Base-by-base conservation (phyloP, 2,888 invertebrate genomes). In the Holacanthella duospinosa region DNA sequence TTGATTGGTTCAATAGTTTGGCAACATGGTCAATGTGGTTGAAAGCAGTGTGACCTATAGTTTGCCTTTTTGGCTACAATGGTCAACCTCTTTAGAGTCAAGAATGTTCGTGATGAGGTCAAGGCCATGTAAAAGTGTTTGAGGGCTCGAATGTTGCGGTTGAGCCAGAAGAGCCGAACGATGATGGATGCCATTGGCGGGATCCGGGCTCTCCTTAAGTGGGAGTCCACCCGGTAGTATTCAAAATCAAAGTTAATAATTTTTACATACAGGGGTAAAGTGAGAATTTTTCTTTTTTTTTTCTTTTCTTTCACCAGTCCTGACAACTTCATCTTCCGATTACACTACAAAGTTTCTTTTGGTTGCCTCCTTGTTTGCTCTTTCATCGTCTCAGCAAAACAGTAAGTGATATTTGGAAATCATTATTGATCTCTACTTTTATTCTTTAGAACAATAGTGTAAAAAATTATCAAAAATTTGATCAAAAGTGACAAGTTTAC, bases 261-360 rank as follows among this genome's bases (percentile, higher is more conserved):
- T n/a, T n/a, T n/a, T n/a, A n/a, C n/a, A n/a, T n/a, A n/a, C n/a
- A n/a, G n/a, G n/a, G n/a, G n/a, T n/a, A n/a, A n/a, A n/a, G n/a
- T n/a, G n/a, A n/a, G n/a, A n/a, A n/a, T n/a, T n/a, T n/a, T n/a
- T n/a, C n/a, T n/a, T n/a, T n/a, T n/a, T n/a, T n/a, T n/a, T n/a
- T n/a, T n/a, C n/a, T n/a, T n/a, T n/a, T n/a, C n/a, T n/a, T n/a
- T n/a, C n/a, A n/a, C n/a, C n/a, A n/a, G 36, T 9, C 27, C 58
- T 27, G 59, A 59, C 48, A 59, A 59, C 21, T 24, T 43, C 12
- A 44, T 59, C n/a, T 59, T 59, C 36, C 43, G 59, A 3, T 44
- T 59, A 19, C 59, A 59, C 48, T 59, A 44, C 48, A 43, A 25
- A 43, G 25, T 59, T 12, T 36, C 59, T 2, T 24, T 59, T 43